phyloP scores from a whole-genome alignment of 2,797 vertebrate genomes.

The Melanotaenia nigrans region DNA sequence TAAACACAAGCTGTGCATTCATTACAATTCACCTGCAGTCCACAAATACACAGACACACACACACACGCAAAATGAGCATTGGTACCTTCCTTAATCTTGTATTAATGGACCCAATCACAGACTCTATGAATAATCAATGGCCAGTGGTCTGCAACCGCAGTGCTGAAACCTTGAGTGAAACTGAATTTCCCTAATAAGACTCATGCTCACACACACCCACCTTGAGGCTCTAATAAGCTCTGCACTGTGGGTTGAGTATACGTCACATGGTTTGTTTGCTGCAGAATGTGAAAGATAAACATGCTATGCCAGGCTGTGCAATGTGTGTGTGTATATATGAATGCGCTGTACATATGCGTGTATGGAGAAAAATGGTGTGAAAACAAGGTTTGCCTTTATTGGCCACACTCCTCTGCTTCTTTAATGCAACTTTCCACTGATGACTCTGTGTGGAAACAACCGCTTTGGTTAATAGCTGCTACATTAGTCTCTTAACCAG shows the following conservation, averaged over 20 bases:
- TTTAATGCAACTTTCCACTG: constrained; percentile 61
- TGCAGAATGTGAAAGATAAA: constrained; percentile 85
- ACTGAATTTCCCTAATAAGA: constrained; percentile 84
- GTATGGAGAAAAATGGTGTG: constrained; percentile 4
- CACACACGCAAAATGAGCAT: constrained; percentile 72
- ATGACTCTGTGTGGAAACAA: constrained; percentile 80
- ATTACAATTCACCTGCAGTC: constrained; percentile 66
- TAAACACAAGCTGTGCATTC: constrained; percentile 63
- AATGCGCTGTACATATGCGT: constrained; percentile 26
- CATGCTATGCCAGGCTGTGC: constrained; percentile 56
- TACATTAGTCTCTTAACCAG: constrained; percentile 86
- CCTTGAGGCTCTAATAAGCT: constrained; percentile 82
- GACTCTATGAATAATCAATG: constrained; percentile 88
- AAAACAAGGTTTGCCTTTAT: constrained; percentile 51
- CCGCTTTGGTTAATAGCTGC: constrained; percentile 83
- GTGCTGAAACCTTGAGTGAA: constrained; percentile 82
- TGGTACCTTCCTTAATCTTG: constrained; percentile 82
- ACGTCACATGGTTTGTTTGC: constrained; percentile 84
- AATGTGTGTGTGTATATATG: constrained; percentile 43
- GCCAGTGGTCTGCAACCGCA: constrained; percentile 81
- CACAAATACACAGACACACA: constrained; percentile 33
- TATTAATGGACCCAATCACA: constrained; percentile 86
- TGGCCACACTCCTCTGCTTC: constrained; percentile 63
- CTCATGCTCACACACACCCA: constrained; percentile 61
- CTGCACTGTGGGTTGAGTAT: constrained; percentile 77